A percentile compares a stretch with the other conserved stretches of the same genome.
Conservation (phyloP, 2,888 invertebrate species). For the Melanargia galathea region DNA sequence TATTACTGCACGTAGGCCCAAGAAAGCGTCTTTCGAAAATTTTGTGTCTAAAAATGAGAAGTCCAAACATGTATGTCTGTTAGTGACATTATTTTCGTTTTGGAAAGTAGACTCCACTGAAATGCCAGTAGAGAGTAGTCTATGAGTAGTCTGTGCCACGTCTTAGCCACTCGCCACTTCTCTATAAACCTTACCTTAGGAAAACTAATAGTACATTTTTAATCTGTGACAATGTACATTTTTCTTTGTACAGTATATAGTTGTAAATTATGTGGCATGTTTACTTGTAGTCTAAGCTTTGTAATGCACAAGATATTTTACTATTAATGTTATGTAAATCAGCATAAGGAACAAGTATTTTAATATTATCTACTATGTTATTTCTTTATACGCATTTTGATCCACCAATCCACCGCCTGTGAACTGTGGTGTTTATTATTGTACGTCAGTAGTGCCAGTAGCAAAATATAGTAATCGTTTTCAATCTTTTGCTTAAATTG, state of each 20-base stretch:
- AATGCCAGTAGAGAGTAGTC: too few species aligned
- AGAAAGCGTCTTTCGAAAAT: too few species aligned
- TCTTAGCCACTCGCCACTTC: not conserved
- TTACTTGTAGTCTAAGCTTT: conserved; percentile 64
- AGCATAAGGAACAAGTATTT: conserved; percentile 35
- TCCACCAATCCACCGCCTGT: conserved; percentile 26
- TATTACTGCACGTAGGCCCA: too few species aligned
- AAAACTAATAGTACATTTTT: conserved; percentile 20
- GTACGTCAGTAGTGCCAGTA: not conserved
- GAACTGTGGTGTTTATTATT: conserved; percentile 3
- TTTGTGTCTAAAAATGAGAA: too few species aligned
- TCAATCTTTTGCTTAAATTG: conserved; percentile 11
- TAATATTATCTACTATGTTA: conserved; percentile 33
- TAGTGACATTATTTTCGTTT: too few species aligned
- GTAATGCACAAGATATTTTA: conserved; percentile 62
- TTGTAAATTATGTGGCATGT: conserved; percentile 65
- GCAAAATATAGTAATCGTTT: not conserved
- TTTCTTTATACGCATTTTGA: conserved; percentile 27
- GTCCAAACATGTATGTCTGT: too few species aligned
- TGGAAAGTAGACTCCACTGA: too few species aligned
- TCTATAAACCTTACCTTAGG: not conserved
- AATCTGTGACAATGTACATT: conserved; percentile 58
- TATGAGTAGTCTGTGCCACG: not conserved
- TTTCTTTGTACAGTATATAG: conserved; percentile 63
- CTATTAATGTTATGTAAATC: conserved; percentile 35